A percentile compares a stretch with the other conserved stretches of the same genome.
These are phyloP conservation scores for Gambusia yucatana DNA, from an alignment of 2,797 vertebrate genomes.

Conservation along the genomic window DNA sequence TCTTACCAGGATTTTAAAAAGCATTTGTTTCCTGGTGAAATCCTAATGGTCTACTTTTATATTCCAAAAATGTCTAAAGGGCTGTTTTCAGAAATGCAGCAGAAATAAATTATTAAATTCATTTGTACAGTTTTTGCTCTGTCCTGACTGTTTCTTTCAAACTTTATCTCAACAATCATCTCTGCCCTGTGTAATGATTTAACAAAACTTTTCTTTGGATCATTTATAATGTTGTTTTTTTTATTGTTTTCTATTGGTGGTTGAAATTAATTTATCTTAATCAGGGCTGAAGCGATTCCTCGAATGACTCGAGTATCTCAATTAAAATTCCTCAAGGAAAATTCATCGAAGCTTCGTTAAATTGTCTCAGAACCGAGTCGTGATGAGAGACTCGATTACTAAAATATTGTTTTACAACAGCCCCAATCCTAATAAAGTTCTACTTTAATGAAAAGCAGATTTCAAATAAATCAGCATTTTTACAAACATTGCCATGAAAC, in stretches of 20 bases:
- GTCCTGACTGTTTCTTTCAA: not conserved
- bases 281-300: too few relatives aligned
- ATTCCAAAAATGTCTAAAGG: not conserved
- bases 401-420: too few relatives aligned
- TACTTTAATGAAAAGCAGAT: not conserved
- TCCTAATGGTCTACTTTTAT: slow-evolving; percentile 41
- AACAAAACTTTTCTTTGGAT: too few relatives aligned
- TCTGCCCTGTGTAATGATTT: not conserved
- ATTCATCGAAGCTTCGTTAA: too few relatives aligned
- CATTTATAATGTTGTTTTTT: not conserved
- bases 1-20: not conserved
- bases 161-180: not conserved
- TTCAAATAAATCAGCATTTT: not conserved
- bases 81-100: slow-evolving; percentile 3
- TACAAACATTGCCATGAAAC: not conserved
- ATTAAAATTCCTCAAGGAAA: too few relatives aligned
- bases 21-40: not conserved
- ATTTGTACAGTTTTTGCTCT: slow-evolving; percentile 28
- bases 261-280: not conserved
- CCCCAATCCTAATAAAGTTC: not conserved
- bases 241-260: not conserved
- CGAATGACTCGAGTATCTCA: too few relatives aligned
- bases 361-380: too few relatives aligned
- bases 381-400: too few relatives aligned
- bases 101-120: slow-evolving; percentile 47